Conservation (phyloP, 2,797 vertebrate genomes). For the Dendrocincla tyrannina region DNA sequence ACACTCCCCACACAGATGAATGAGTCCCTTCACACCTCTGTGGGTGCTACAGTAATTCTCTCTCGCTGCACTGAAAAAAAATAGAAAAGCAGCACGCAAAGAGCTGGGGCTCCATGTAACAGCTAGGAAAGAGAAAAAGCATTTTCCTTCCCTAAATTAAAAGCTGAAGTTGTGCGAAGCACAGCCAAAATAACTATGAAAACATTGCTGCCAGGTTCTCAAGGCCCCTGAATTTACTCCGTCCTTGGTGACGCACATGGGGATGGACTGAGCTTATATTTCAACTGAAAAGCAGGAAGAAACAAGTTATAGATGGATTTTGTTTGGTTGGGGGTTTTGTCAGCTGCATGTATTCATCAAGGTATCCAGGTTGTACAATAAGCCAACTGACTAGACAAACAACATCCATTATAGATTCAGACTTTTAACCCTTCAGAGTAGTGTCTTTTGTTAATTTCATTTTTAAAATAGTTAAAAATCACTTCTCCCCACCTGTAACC, state of each 20-base stretch:
- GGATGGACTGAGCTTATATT: not conserved
- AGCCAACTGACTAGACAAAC: not conserved
- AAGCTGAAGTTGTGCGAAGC: conserved; percentile 22
- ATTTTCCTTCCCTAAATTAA: conserved; percentile 18
- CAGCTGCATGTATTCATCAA: not conserved
- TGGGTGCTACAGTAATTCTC: conserved; percentile 57
- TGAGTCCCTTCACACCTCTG: conserved; percentile 63
- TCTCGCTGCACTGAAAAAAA: not conserved
- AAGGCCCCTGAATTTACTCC: conserved; percentile 30
- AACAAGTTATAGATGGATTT: conserved; percentile 34
- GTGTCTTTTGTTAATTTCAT: not conserved
- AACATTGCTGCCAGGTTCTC: not conserved
- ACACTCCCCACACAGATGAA: conserved; percentile 62
- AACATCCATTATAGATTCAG: not conserved
- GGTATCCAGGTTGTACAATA: not conserved
- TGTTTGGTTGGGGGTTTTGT: conserved; percentile 24
- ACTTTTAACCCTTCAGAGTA: conserved; percentile 65
- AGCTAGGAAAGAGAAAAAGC: not conserved
- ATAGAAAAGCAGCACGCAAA: not conserved
- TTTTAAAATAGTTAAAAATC: not conserved
- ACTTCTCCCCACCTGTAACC: conserved; percentile 46
- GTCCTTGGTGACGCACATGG: not conserved
- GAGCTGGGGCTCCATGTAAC: not conserved
- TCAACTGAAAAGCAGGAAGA: conserved; percentile 45
- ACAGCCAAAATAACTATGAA: conserved; percentile 1